Conservation (phyloP, 92 coral and sea anemone species). For the Diadumene lineata region DNA sequence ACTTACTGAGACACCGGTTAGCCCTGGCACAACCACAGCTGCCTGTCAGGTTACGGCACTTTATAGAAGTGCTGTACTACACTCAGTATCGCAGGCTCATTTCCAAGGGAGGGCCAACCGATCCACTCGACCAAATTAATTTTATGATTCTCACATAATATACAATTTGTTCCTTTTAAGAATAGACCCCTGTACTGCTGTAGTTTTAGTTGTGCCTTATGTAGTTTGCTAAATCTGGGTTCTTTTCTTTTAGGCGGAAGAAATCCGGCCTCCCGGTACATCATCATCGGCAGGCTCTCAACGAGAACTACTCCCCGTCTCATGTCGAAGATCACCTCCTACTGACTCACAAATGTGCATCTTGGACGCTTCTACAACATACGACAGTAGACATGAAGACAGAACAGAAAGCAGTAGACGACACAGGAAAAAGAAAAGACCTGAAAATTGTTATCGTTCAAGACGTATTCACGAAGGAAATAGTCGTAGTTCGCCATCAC, state of each 20-base stretch:
- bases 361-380: slow-evolving; percentile 44
- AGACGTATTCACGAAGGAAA: slow-evolving; percentile 37
- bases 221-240: not conserved
- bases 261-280: slow-evolving; percentile 61
- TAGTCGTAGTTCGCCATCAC: slow-evolving; percentile 47
- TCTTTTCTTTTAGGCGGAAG: slow-evolving; percentile 53
- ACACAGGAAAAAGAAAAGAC: slow-evolving; percentile 7
- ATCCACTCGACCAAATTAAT: too few species aligned
- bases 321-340: slow-evolving; percentile 73
- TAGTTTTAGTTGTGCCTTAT: too few species aligned
- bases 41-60: too few species aligned
- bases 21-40: too few species aligned
- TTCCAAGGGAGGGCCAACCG: too few species aligned
- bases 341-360: slow-evolving; percentile 77
- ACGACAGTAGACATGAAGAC: slow-evolving; percentile 45
- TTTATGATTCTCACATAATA: too few species aligned
- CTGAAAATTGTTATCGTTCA: slow-evolving; percentile 8
- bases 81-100: too few species aligned
- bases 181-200: too few species aligned
- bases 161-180: too few species aligned
- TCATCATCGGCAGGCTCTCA: slow-evolving; percentile 74
- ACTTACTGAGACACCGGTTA: too few species aligned
- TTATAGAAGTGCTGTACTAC: too few species aligned
- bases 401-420: slow-evolving; percentile 25
- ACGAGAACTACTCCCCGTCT: slow-evolving; percentile 73